Base-by-base conservation (phyloP, 1,140 invertebrate species). In the Papilio glaucus region DNA sequence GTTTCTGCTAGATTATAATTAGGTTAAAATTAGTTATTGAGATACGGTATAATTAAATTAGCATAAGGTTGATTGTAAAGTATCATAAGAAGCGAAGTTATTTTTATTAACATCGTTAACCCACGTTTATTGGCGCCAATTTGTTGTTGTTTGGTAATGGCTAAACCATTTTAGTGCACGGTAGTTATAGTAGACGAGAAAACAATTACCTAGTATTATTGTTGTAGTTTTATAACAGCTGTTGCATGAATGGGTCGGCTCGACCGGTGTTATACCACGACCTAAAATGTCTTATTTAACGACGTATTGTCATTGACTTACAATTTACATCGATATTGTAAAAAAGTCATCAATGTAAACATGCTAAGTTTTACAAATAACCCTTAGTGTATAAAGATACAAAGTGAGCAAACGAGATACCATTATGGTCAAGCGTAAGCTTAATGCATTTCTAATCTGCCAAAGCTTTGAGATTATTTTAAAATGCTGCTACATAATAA, bases 11-110 rank as follows among this genome's bases (percentile, higher is more conserved):
- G 9, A 3, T 57, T 57, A 57, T 57, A 57, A 57, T 57, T 24
- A 26, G 21, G 49, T 57, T 57, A 57, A 24, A 57, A 57, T 57
- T 26, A 24, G 49, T 57, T 57, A 57, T 57, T 57, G 24, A 57
- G 21, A 57, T 57, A 21, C 9, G 21, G 18, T 57, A 24, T 57
- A 13, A 53, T 18, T 49, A 53, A 57, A 57, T 57, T 57, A 12
- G 21, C 49, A 57, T 57, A 12, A 26, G 10, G 13, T 24, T 24
- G 21, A 3, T 57, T 57, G 29, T 26, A 18, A 12, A 24, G 49
- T 24, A 9, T 24, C 12, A 12, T 4, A 13, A 57, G 49, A 57
- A 24, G 10, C 21, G 10, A 57, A 26, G 24, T 57, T 57, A 57
- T 18, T 10, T 49, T 49, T 57, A 57, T 24, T 57, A 13, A 9